Evolutionary conservation across 1,140 invertebrate genomes (phyloP).

Genomic region (Drosophila ohnishii): DNA sequence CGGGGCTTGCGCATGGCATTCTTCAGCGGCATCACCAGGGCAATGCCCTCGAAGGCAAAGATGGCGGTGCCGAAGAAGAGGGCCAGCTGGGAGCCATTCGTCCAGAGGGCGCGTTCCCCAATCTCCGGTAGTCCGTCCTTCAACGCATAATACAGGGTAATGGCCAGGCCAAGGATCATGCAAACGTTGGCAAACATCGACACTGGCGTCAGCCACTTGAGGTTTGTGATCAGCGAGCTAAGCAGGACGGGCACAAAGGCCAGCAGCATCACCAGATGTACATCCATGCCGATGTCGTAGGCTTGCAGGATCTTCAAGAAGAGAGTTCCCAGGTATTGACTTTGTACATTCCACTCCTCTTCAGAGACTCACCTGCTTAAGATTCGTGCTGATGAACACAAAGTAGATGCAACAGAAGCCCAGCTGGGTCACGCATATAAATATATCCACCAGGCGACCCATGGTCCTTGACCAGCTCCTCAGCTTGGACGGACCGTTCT

Average conservation of each 20-base stretch:
- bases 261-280: slow-evolving; percentile 89
- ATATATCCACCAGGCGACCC: slow-evolving; percentile 88
- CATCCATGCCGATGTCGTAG: slow-evolving; percentile 85
- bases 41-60: slow-evolving; percentile 92
- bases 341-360: too few species aligned
- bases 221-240: slow-evolving; percentile 89
- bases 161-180: slow-evolving; percentile 87
- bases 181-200: slow-evolving; percentile 89
- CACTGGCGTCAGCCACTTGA: slow-evolving; percentile 89
- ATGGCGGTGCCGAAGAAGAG: slow-evolving; percentile 91
- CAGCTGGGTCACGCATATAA: slow-evolving; percentile 94
- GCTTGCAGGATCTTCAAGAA: slow-evolving; percentile 86
- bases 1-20: slow-evolving; percentile 93
- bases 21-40: slow-evolving; percentile 92
- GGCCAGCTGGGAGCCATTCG: slow-evolving; percentile 85
- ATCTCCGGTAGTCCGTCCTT: slow-evolving; percentile 87
- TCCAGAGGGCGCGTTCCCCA: slow-evolving; percentile 84
- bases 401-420: slow-evolving; percentile 98
- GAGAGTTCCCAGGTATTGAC: neutral
- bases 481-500: slow-evolving; percentile 87
- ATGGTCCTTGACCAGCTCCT: slow-evolving; percentile 86
- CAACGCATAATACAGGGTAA: slow-evolving; percentile 88
- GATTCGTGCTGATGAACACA: slow-evolving; percentile 93
- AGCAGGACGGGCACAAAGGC: slow-evolving; percentile 89
- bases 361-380: slow-evolving; percentile 86